Conservation (phyloP, 2,113 vertebrate species). For the Ailurus styani region DNA sequence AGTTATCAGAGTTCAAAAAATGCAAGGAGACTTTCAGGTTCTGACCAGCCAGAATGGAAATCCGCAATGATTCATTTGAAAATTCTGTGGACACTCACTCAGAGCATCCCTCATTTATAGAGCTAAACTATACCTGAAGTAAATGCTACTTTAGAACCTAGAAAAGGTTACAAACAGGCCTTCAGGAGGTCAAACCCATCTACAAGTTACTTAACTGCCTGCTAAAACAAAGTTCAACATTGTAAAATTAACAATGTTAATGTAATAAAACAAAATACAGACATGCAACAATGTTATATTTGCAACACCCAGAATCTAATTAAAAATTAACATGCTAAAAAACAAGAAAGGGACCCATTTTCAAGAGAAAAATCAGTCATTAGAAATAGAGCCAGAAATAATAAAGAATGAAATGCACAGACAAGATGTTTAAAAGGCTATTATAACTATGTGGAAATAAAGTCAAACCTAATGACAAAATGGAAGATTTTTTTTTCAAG, state of each 20-base stretch:
- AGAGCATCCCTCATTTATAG: background rate
- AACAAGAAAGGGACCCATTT: background rate
- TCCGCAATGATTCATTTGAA: background rate
- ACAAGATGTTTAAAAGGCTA: background rate
- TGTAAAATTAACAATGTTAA: background rate
- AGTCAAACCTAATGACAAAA: background rate
- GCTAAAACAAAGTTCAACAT: background rate
- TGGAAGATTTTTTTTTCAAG: background rate
- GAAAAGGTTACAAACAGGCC: background rate
- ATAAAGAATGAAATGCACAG: background rate
- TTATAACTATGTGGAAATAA: background rate
- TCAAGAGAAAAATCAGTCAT: background rate
- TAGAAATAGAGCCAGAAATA: background rate
- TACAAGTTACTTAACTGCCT: slow-evolving; percentile 15
- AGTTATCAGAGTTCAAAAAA: background rate
- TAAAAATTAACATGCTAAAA: background rate
- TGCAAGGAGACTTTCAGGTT: background rate
- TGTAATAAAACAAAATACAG: background rate
- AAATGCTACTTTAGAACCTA: background rate
- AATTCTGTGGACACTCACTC: background rate
- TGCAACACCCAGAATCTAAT: background rate
- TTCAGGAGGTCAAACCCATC: background rate
- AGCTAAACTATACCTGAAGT: background rate
- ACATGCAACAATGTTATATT: background rate
- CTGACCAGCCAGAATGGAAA: background rate